These are phyloP conservation scores for Cremastinae sp. DNA, from an alignment of 2,888 invertebrate genomes.

Conservation along the genomic window DNA sequence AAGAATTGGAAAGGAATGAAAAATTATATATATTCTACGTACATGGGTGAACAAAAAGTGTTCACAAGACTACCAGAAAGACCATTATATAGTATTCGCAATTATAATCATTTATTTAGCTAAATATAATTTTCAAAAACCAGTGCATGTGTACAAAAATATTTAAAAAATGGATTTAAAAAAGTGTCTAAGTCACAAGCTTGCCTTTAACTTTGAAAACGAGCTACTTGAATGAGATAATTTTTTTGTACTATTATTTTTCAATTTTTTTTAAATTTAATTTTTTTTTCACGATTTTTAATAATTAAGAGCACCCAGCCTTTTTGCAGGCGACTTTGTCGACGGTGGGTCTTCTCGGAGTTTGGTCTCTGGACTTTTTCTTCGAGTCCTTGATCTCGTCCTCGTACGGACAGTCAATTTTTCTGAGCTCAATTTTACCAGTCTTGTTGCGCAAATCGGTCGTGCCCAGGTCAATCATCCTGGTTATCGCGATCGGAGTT, in stretches of 20 bases:
- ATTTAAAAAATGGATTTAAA: too few relatives aligned
- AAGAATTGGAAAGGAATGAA: too few relatives aligned
- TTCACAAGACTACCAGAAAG: too few relatives aligned
- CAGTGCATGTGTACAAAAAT: too few relatives aligned
- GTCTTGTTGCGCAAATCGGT: slow-evolving; percentile 15
- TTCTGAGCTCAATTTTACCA: slow-evolving; percentile 21
- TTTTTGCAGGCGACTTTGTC: slow-evolving; percentile 64
- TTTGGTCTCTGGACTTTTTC: slow-evolving; percentile 59
- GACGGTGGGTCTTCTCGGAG: slow-evolving; percentile 51
- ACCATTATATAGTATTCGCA: too few relatives aligned
- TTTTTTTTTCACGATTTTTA: too few relatives aligned
- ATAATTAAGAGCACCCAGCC: not conserved
- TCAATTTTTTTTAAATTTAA: not conserved
- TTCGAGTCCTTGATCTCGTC: slow-evolving; percentile 59
- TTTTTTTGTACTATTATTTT: slow-evolving; percentile 9
- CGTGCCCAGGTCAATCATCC: slow-evolving; percentile 66
- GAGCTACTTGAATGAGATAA: not conserved
- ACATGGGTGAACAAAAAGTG: too few relatives aligned
- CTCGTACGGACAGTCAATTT: slow-evolving; percentile 63
- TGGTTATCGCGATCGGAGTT: slow-evolving; percentile 72
- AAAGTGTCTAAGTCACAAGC: too few relatives aligned
- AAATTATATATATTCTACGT: too few relatives aligned
- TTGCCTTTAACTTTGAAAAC: too few relatives aligned
- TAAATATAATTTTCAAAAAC: too few relatives aligned
- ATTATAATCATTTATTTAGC: too few relatives aligned